Evolutionary conservation across 2,113 vertebrate genomes (phyloP), one percentile per base, ranked within the genome.

Genomic region (Girardinichthys multiradiatus): DNA sequence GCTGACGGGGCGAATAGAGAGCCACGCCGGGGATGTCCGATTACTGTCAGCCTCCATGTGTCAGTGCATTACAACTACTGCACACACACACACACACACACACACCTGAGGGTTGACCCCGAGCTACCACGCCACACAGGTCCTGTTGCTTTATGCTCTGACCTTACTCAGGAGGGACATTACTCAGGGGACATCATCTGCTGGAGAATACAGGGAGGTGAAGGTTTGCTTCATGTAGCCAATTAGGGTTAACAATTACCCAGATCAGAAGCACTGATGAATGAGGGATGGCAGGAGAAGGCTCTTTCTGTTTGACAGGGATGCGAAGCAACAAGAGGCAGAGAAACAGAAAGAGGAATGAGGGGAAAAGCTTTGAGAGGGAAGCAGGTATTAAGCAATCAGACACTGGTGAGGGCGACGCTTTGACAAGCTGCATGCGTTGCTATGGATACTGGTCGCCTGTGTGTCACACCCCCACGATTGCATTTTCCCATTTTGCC

Each of bases 361-460:
- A 65, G 24, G 65, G 80, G 61, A 69, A 72, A 69, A 48, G 48
- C 48, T 1, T 27, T 26, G 74, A 76, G 59, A 78, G 63, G 62
- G 77, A 83, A 69, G 81, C 85, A 57, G 78, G 82, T 86, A 88
- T 89, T 85, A 92, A 87, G 83, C 71, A 24, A 90, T 92, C 79
- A 84, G 88, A 82, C 77, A 78, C 82, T 63, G 79, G 81, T 21
- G 76, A 89, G 72, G 82, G 79, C 73, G 74, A 88, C 83, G 76
- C 85, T 83, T 86, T 90, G 90, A 90, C 88, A 90, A 91, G 90
- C 90, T 87, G 85, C 90, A 79, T 78, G 69, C 31, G 80, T 93
- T 90, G 74, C 89, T 84, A 91, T 92, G 86, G 93, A 77, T 86
- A 93, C 92, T 48, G 64, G 82, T 86, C 66, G 79, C 83, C 80